Base-by-base conservation (phyloP, 2,113 vertebrate species). In the Microtus richardsoni region DNA sequence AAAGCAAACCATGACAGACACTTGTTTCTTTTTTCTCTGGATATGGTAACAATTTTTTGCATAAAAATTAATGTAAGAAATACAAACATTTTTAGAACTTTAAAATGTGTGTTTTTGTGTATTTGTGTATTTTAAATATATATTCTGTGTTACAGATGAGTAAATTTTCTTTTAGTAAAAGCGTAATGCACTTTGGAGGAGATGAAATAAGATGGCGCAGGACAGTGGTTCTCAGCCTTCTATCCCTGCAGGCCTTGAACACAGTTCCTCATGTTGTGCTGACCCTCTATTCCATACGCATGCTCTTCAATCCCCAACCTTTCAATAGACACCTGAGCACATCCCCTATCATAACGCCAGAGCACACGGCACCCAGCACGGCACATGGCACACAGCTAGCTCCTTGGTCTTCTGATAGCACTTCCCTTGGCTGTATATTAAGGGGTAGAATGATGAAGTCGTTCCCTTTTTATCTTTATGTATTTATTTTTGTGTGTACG, bases 151-250 rank as follows among this genome's bases (percentile, higher is more conserved):
- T 83, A 74, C 19, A 68, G 79, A 91, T n/a, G 82, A 41, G 66
- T 78, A 21, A 21, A 70, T 58, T 93, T 52, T n/a, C 60, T 24
- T 91, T 95, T 74, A 62, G 64, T 70, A 88, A 95, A 84, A 84
- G 73, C 28, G 0, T 66, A 33, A 75, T 54, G 30, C 11, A 28
- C 22, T 41, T 58, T 86, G 64, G 21, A 28, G 17, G 49, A 84
- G 41, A 33, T 68, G 71, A 19, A 74, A 26, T 73, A 39, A 58
- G n/a, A 85, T 22, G 44, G 44, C 7, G 4, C 4, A 80, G 58
- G 19, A 49, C 7, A 22, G 8, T 73, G 70, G n/a, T 73, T 73
- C 19, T 73, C 17, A 39, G 19, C 36, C 36, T 21, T n/a, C 17
- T 71, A 71, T 5, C 7, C 4, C 70, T 73, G 36, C 7, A 3